These are phyloP conservation scores for Leucoraja erinaceus DNA, from an alignment of 2,113 vertebrate genomes.

Conservation along the genomic window DNA sequence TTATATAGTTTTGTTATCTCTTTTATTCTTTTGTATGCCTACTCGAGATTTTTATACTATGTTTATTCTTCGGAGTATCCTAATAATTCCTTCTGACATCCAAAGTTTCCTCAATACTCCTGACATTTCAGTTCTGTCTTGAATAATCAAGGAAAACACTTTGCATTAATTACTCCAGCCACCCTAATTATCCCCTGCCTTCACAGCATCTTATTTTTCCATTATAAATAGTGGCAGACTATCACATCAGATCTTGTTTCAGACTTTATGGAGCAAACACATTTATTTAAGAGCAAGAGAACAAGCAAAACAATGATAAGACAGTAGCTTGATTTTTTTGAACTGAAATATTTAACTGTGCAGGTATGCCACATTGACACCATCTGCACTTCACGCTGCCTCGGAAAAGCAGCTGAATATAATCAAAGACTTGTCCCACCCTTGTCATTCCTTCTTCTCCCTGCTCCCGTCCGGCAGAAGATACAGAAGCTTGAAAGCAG, in stretches of 20 bases:
- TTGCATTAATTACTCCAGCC: not conserved
- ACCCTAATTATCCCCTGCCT: not conserved
- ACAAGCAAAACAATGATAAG: not conserved
- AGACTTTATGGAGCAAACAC: not conserved
- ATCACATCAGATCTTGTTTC: constrained; percentile 5
- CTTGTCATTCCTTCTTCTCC: too few species aligned
- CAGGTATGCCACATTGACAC: too few species aligned
- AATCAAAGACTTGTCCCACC: too few species aligned
- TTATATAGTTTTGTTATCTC: not conserved
- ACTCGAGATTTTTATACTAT: not conserved
- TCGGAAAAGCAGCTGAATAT: too few species aligned
- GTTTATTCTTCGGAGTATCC: not conserved
- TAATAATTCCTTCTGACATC: not conserved
- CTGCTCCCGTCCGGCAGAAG: too few species aligned
- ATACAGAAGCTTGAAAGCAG: too few species aligned
- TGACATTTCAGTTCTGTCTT: not conserved
- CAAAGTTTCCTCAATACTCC: not conserved
- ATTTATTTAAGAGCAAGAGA: not conserved
- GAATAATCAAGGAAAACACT: not conserved
- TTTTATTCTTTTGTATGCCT: not conserved
- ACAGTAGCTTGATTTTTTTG: not conserved
- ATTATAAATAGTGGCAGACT: not conserved
- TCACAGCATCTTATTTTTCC: not conserved
- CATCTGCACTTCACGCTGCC: too few species aligned
- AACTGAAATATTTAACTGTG: not conserved